Evolutionary conservation across 2,888 invertebrate genomes (phyloP).

Genomic region (Lepidochitona cinerea): DNA sequence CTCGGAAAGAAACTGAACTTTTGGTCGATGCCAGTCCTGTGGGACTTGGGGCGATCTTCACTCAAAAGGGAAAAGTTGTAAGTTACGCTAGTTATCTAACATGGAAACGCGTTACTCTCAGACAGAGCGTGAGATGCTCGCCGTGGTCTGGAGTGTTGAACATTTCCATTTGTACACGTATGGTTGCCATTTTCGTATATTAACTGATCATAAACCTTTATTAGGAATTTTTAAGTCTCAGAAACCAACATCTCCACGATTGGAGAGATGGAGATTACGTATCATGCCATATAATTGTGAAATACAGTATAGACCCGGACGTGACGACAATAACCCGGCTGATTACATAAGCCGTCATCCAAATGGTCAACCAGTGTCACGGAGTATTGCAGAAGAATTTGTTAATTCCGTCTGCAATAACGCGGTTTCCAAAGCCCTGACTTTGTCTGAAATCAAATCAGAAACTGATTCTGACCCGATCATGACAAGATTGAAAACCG

Average conservation of each 20-base stretch:
- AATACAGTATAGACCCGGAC: slow-evolving; percentile 33
- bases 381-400: slow-evolving; percentile 31
- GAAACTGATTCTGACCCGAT: not conserved
- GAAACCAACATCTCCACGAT: slow-evolving; percentile 25
- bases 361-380: slow-evolving; percentile 6
- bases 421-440: slow-evolving; percentile 32
- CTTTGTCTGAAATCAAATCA: slow-evolving; percentile 24
- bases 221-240: slow-evolving; percentile 30
- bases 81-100: slow-evolving; percentile 18
- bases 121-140: slow-evolving; percentile 24
- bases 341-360: slow-evolving; percentile 41
- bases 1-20: slow-evolving; percentile 8
- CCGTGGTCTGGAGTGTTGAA: slow-evolving; percentile 35
- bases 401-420: slow-evolving; percentile 19
- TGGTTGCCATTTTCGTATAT: slow-evolving; percentile 33
- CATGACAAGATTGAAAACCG: too few relatives aligned
- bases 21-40: slow-evolving; percentile 21
- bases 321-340: slow-evolving; percentile 35
- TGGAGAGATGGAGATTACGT: slow-evolving; percentile 34
- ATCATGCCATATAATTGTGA: slow-evolving; percentile 29
- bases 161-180: slow-evolving; percentile 34
- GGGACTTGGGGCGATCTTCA: slow-evolving; percentile 20
- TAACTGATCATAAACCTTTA: slow-evolving; percentile 46
- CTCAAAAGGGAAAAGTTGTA: slow-evolving; percentile 13
- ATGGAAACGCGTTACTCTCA: slow-evolving; percentile 23